A percentile compares a stretch with the other conserved stretches of the same genome.
These are phyloP conservation scores for Cataglyphis albicans DNA, from an alignment of 2,888 invertebrate genomes.

Conservation along the genomic window DNA sequence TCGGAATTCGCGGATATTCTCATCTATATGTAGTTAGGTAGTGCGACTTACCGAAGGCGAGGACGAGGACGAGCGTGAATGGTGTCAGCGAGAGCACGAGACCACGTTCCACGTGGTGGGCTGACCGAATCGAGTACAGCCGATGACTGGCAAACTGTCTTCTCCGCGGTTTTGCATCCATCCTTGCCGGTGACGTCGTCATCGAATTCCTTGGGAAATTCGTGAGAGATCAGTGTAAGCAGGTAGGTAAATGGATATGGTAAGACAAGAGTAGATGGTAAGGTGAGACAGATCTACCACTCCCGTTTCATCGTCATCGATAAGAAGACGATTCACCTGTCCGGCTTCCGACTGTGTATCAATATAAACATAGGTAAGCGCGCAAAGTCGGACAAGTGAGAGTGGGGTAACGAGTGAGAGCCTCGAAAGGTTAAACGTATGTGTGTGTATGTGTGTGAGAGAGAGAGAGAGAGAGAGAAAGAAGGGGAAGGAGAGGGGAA, in stretches of 20 bases:
- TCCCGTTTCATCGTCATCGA: constrained; percentile 42
- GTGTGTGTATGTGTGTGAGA: background rate
- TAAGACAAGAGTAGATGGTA: background rate
- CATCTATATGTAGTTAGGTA: background rate
- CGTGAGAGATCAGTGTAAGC: constrained; percentile 2
- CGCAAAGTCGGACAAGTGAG: constrained; percentile 32
- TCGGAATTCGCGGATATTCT: background rate
- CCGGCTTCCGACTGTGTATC: constrained; percentile 33
- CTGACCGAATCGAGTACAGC: constrained; percentile 22
- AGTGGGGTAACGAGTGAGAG: background rate
- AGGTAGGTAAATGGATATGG: background rate
- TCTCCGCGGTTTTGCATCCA: constrained; percentile 12
- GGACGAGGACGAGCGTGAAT: constrained; percentile 31
- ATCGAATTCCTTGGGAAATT: constrained; percentile 28
- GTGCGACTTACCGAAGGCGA: constrained; percentile 29
- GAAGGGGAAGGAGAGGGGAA: background rate
- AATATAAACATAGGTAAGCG: constrained; percentile 40
- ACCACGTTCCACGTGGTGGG: constrained; percentile 61
- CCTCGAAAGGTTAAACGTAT: background rate
- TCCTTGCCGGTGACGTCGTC: constrained; percentile 32
- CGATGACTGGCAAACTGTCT: constrained; percentile 33
- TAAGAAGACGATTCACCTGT: constrained; percentile 46
- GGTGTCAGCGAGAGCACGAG: constrained; percentile 46
- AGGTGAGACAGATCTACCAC: constrained; percentile 39
- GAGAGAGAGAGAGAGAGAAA: background rate